phyloP scores from a whole-genome alignment of 2,888 invertebrate species.

The Hydrotaea cyrtoneurina region DNA sequence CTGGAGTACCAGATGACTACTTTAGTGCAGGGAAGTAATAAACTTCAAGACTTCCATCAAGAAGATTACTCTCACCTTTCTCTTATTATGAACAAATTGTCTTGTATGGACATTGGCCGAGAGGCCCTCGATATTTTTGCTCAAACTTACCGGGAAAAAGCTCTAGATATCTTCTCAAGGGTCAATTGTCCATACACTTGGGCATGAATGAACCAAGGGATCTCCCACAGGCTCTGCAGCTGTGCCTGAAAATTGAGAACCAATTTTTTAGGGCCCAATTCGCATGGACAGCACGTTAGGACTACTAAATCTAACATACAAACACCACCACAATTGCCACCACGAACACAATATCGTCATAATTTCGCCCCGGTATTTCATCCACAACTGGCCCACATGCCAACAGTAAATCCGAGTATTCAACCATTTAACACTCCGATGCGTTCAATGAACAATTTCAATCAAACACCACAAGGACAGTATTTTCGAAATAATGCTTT shows the following conservation, averaged over 20 bases:
- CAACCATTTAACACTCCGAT: neutral
- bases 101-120: conserved; percentile 24
- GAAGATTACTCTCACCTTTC: conserved; percentile 41
- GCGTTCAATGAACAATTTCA: conserved; percentile 2
- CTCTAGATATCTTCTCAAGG: conserved; percentile 32
- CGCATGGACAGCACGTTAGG: neutral
- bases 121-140: conserved; percentile 7
- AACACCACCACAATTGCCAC: neutral
- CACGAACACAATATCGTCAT: neutral
- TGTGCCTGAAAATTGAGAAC: conserved; percentile 18
- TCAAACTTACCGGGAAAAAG: conserved; percentile 41
- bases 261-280: conserved; percentile 3
- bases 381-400: conserved; percentile 9
- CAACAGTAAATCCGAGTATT: neutral
- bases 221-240: neutral
- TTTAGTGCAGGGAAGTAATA: conserved; percentile 42
- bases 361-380: neutral
- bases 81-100: conserved; percentile 32
- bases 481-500: neutral
- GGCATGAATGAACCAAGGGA: conserved; percentile 5
- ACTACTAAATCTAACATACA: neutral
- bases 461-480: conserved; percentile 12
- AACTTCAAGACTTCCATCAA: conserved; percentile 58
- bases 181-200: conserved; percentile 34
- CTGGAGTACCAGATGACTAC: conserved; percentile 59